phyloP scores from a whole-genome alignment of 2,797 vertebrate genomes.

The Fistularia commersonii region DNA sequence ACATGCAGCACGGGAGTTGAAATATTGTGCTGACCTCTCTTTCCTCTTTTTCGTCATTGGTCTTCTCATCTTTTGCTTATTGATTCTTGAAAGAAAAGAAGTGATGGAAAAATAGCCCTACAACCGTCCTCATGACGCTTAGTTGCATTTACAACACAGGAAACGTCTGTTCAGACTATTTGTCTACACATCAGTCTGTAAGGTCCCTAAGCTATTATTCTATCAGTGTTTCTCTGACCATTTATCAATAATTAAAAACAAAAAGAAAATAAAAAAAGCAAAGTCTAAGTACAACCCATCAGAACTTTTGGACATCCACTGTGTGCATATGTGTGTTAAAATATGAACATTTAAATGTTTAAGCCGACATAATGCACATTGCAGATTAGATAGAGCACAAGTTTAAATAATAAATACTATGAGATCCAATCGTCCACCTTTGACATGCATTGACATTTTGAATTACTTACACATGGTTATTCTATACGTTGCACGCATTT shows the following conservation, averaged over 20 bases:
- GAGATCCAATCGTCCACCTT: slow-evolving; percentile 6
- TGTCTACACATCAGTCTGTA: slow-evolving; percentile 14
- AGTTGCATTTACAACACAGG: slow-evolving; percentile 43
- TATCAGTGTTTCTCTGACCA: too few relatives aligned
- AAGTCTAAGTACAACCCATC: too few relatives aligned
- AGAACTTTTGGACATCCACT: too few relatives aligned
- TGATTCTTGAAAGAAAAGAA: slow-evolving; percentile 16
- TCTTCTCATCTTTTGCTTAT: slow-evolving; percentile 28
- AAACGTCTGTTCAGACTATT: slow-evolving; percentile 17
- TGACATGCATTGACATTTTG: background rate
- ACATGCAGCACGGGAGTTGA: slow-evolving; percentile 33
- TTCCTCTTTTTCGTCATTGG: slow-evolving; percentile 13
- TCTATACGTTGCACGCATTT: too few relatives aligned
- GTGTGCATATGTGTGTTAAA: too few relatives aligned
- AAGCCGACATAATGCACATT: too few relatives aligned
- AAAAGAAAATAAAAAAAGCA: too few relatives aligned
- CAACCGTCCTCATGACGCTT: slow-evolving; percentile 26
- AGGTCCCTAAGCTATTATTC: slow-evolving; percentile 36
- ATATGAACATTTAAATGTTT: too few relatives aligned
- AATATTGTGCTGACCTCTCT: slow-evolving; percentile 32
- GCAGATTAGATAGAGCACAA: too few relatives aligned
- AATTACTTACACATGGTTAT: too few relatives aligned
- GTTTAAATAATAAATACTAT: background rate
- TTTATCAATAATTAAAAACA: too few relatives aligned
- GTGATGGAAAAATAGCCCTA: slow-evolving; percentile 23